phyloP scores from a whole-genome alignment of 2,888 invertebrate genomes.

The Amiota communis region DNA sequence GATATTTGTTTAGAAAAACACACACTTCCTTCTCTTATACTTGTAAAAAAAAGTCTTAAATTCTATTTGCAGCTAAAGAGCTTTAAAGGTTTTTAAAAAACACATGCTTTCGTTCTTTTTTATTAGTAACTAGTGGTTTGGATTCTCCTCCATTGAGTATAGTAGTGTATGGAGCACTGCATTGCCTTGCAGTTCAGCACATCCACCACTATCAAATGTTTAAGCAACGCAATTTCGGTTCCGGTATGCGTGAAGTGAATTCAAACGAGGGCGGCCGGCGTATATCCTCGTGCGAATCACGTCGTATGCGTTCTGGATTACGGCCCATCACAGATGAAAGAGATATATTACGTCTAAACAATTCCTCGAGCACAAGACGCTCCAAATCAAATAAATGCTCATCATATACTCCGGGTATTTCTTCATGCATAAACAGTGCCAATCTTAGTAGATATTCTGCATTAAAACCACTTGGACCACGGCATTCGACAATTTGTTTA shows the following conservation, averaged over 20 bases:
- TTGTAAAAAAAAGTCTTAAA: too few relatives aligned
- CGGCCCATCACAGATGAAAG: constrained; percentile 74
- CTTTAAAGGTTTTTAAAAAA: too few relatives aligned
- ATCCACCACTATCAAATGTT: constrained; percentile 76
- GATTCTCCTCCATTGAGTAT: too few relatives aligned
- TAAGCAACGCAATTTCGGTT: constrained; percentile 84
- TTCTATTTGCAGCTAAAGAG: too few relatives aligned
- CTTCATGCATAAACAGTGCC: constrained; percentile 86
- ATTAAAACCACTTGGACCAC: constrained; percentile 91
- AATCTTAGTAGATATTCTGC: constrained; percentile 91
- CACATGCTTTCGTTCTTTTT: too few relatives aligned
- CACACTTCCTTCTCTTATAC: too few relatives aligned
- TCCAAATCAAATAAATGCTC: constrained; percentile 87
- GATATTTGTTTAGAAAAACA: too few relatives aligned
- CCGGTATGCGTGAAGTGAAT: constrained; percentile 81
- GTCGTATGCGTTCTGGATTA: constrained; percentile 68
- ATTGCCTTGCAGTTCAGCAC: constrained; percentile 1
- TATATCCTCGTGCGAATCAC: constrained; percentile 74
- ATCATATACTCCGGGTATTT: constrained; percentile 84
- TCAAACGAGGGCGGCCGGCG: constrained; percentile 77
- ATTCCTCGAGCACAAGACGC: constrained; percentile 69
- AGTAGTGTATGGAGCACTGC: neutral
- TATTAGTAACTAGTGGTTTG: too few relatives aligned
- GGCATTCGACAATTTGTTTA: constrained; percentile 82
- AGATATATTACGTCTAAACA: constrained; percentile 62